phyloP scores from a whole-genome alignment of 2,888 invertebrate species.

The Amiota communis region DNA sequence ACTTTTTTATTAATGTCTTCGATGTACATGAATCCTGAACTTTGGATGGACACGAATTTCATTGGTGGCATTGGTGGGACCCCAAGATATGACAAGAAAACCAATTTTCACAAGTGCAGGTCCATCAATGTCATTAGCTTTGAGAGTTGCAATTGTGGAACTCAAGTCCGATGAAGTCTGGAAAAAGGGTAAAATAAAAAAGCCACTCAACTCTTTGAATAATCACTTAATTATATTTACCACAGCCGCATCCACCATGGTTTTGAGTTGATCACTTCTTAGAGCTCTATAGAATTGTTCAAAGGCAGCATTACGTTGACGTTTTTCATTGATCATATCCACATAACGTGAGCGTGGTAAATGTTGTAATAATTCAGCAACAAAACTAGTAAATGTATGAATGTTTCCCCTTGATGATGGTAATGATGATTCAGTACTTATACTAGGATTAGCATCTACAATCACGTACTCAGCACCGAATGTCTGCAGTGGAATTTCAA shows the following conservation, averaged over 20 bases:
- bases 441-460: background rate
- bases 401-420: slow-evolving; percentile 36
- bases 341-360: slow-evolving; percentile 59
- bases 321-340: slow-evolving; percentile 61
- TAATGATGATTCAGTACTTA: slow-evolving; percentile 38
- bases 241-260: slow-evolving; percentile 54
- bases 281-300: slow-evolving; percentile 62
- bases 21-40: no score
- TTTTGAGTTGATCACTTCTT: slow-evolving; percentile 53
- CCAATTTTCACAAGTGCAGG: slow-evolving; percentile 54
- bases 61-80: slow-evolving; percentile 46
- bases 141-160: slow-evolving; percentile 51
- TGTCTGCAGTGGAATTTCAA: background rate
- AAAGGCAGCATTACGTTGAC: slow-evolving; percentile 50
- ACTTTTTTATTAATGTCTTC: no score
- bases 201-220: background rate
- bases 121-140: slow-evolving; percentile 55
- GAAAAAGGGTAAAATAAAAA: background rate
- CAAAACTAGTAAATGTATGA: slow-evolving; percentile 54
- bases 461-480: slow-evolving; percentile 2
- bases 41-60: no score
- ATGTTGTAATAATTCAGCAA: slow-evolving; percentile 56
- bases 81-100: slow-evolving; percentile 65
- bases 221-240: slow-evolving; percentile 42
- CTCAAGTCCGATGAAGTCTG: slow-evolving; percentile 53